These are phyloP conservation scores for Acromyrmex charruanus DNA, from an alignment of 1,140 invertebrate species.

Conservation along the genomic window DNA sequence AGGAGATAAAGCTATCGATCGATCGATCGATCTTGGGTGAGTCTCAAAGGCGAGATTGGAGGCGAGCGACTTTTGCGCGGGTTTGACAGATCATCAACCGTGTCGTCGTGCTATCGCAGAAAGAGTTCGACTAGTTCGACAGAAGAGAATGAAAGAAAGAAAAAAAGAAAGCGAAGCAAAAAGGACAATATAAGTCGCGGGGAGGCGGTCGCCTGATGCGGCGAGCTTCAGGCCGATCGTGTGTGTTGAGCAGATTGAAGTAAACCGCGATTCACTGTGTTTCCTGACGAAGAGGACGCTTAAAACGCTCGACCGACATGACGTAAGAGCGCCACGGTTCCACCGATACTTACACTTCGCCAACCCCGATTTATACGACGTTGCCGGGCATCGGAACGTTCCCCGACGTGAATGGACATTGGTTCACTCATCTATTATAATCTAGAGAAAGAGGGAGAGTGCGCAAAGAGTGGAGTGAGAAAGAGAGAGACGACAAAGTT, in stretches of 20 bases:
- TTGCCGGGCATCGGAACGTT: background rate
- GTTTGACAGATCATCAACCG: slow-evolving; percentile 10
- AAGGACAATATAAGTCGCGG: background rate
- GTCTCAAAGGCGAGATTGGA: slow-evolving; percentile 2
- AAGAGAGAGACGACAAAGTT: background rate
- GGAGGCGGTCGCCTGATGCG: background rate
- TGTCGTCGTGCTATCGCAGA: background rate
- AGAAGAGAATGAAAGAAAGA: background rate
- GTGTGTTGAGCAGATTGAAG: background rate
- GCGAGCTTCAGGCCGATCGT: background rate
- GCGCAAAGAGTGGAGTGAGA: background rate
- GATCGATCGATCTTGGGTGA: slow-evolving; percentile 37
- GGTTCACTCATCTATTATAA: background rate
- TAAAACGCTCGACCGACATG: background rate
- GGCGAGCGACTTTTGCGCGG: slow-evolving; percentile 33
- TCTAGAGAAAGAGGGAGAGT: background rate
- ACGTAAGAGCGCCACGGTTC: background rate
- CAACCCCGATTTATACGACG: background rate
- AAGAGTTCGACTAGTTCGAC: background rate
- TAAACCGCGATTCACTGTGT: background rate
- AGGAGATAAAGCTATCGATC: background rate
- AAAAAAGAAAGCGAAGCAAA: background rate
- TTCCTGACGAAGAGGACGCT: background rate
- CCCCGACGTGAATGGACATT: background rate
- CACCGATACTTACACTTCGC: background rate